Base-by-base conservation (phyloP, 2,888 invertebrate species). In the Brachycybe producta region DNA sequence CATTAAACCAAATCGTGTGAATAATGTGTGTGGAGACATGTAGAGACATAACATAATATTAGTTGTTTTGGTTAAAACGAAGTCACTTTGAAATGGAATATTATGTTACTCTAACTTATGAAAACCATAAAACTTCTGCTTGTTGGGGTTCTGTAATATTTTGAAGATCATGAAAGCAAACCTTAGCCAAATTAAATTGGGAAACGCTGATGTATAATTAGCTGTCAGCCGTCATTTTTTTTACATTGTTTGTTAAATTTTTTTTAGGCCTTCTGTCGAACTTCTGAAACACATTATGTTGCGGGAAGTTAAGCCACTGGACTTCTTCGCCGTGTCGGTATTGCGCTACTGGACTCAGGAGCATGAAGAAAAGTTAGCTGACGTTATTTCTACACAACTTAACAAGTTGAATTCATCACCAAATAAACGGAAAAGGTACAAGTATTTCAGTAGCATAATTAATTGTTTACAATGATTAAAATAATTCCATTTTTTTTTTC, bases 271-370 rank as follows among this genome's bases (percentile, higher is more conserved):
- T 17, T 65, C 66, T 26, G 59, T 64, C 38, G 68, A 68, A 27
- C 54, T 72, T 8, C 58, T 73, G 36, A 61, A 68, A 39, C 64
- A 67, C 13, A 61, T 73, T 11, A 59, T 73, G 58, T 63, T 64
- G 41, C 62, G 73, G 23, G 67, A 68, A 56, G 65, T 65, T 52
- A 66, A 67, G 55, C 57, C 60, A 3, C 71, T 74, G 36, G 94
- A 94, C 68, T 77, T 81, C 55, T 91, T 95, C 70, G 84, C 92
- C 13, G 84, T 88, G 39, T 87, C 94, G 3, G 80, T 88, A 34
- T 71, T 97, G 57, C 84, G 90, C 62, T 86, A 84, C 69, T 97
- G 91, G 95, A 91, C 87, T 67, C 83, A 87, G 61, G 85, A 88
- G 61, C 81, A 82, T 62, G 87, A 92, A 62, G 90, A 91, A 61